Evolutionary conservation across 2,888 invertebrate genomes (phyloP), one percentile per base, ranked within the genome.

Genomic region (Parnassius mnemosyne): DNA sequence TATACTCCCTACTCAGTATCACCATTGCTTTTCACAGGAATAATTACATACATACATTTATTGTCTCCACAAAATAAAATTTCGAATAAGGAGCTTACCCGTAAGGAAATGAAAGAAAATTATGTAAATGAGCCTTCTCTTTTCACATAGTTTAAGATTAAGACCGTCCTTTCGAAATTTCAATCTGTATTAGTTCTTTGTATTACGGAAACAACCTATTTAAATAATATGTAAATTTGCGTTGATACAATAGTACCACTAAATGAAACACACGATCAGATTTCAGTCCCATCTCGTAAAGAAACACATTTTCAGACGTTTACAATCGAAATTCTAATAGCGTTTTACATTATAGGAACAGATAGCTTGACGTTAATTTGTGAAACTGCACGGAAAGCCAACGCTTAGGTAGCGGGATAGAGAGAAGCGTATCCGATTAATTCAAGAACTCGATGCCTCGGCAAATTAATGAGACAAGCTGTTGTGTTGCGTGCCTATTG

Each of bases 321-420:
- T 42, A 56, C 57, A 60, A 60, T 34, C 34, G 57, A 60, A 64
- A 52, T 57, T 64, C 53, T 60, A 53, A 57, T 34, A 60, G 60
- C 60, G 44, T 70, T 71, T 72, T 70, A 81, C 78, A 77, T 80
- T 80, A 81, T 81, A 80, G 78, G 76, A 81, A 79, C 76, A 74
- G 76, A 77, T 76, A 74, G 78, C 75, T 79, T 80, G 80, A 83
- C 80, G 84, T 84, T 85, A 84, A 87, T 85, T 86, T 85, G 85
- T 83, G 85, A 85, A 87, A 83, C 85, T 85, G 83, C 83, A 83
- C 77, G 81, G 84, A 83, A 84, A 83, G 80, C 84, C 77, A 79
- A 80, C 79, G 83, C 80, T 84, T 84, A 82, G 79, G 77, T 77
- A 71, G 77, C 75, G 72, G 75, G 72, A 69, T 61, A 74, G 76